Base-by-base conservation (phyloP, 2,113 vertebrate species). In the Eclectus roratus region DNA sequence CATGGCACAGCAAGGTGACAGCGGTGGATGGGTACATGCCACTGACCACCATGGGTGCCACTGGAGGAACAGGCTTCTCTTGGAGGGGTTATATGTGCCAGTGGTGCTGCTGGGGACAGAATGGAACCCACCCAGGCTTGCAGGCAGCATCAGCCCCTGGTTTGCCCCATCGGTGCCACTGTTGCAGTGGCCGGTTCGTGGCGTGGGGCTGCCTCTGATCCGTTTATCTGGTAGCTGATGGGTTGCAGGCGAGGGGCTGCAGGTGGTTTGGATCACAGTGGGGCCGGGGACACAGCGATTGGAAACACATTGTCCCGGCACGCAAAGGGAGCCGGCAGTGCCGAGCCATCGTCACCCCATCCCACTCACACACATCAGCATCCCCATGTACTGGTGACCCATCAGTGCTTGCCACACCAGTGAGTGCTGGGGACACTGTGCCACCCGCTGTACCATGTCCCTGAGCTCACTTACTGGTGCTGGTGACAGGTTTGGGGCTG, bases 91-190 rank as follows among this genome's bases (percentile, higher is more conserved):
- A n/a, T 13, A 10, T 15, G 13, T 58, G 33, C 33, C 56, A 24
- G 1, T 23, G 56, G 33, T 58, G 56, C 21, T 23, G 33, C 33
- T n/a, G n/a, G 56, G 21, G 56, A 23, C 21, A 35, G 56, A 33
- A 58, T 23, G 9, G 56, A n/a, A 20, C 56, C 33, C 56, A 58
- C 56, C 13, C 33, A n/a, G 56, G 13, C 13, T 15, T 58, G 33
- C 56, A n/a, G 20, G 56, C 55, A n/a, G 55, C 55, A 3, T 20
- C 55, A n/a, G 55, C 55, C 20, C 55, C 55, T 23, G 55, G 20
- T n/a, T n/a, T 1, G 1, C 33, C 56, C 56, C 56, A 9, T 58
- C 20, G 5, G 13, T 56, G 55, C 55, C 2, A 1, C 33, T 10
- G 56, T n/a, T 58, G 33, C 1, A 2, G 33, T 23, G 33, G 33